These are phyloP conservation scores for Spheniscus humboldti DNA, from an alignment of 2,797 vertebrate species.

Conservation along the genomic window DNA sequence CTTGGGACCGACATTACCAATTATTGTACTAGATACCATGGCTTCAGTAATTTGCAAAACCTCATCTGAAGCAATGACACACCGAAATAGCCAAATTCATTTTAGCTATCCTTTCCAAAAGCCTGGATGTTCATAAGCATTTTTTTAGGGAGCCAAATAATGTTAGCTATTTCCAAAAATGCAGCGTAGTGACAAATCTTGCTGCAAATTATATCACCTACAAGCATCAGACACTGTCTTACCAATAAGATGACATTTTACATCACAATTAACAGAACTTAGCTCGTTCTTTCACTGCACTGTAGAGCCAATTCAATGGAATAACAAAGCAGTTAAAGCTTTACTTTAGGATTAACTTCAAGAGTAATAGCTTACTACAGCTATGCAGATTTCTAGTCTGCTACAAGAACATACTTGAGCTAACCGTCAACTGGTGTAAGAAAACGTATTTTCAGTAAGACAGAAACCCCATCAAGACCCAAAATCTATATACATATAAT, in stretches of 20 bases:
- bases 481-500: rapidly evolving
- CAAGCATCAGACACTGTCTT: neutral
- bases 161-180: neutral
- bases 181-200: rapidly evolving
- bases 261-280: neutral
- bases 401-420: neutral
- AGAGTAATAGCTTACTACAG: neutral
- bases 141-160: neutral
- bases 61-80: neutral
- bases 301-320: neutral
- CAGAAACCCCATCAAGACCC: neutral
- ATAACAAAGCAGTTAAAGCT: neutral
- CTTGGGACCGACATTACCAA: neutral
- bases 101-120: neutral
- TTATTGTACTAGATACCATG: neutral
- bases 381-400: neutral
- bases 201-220: neutral
- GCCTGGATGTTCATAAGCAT: neutral
- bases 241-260: neutral
- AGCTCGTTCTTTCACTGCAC: neutral
- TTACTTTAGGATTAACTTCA: neutral
- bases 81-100: neutral
- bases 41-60: neutral
- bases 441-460: neutral
- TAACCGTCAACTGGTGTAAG: neutral